Base-by-base conservation (phyloP, 2,888 invertebrate genomes). In the Eristalinus aeneus region DNA sequence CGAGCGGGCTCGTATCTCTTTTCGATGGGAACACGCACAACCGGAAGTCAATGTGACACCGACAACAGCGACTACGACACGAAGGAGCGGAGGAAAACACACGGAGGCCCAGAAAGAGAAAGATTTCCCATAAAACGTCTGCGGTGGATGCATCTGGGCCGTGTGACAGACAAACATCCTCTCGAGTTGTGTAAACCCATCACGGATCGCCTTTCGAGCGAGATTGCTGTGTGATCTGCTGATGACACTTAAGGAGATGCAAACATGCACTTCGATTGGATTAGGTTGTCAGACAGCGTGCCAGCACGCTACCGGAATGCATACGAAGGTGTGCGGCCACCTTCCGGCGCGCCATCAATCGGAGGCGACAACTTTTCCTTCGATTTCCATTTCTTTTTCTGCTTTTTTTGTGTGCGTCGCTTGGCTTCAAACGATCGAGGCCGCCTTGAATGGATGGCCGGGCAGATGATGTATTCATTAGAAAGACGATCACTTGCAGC, bases 381-480 rank as follows among this genome's bases (percentile, higher is more conserved):
- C 46, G 65, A 34, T 61, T 39, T 67, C 39, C 46, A 69, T 20
- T n/a, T n/a, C n/a, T n/a, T 60, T 46, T 20, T 67, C 27, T 54
- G 20, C 39, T 54, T 23, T 65, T 58, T 60, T 27, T 76, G 56
- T 27, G 72, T 11, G 53, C 58, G 82, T 64, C 86, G 82, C 65
- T 34, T 69, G 46, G 65, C 77, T 56, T 77, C 82, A 77, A 82
- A 78, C 82, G 71, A 81, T 77, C 58, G 60, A 39, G 75, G 71
- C 73, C 83, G 73, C 69, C 77, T 76, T 72, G 74, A 71, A 68
- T 23, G 56, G 12, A 2, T 12, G n/a, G 56, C 56, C 16, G 63
- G 56, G 34, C 82, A 86, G 86, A 78, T 86, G 86, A 86, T 82
- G 82, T 82, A 78, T 86, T 86, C 86, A 86, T 86, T 86, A 86